These are phyloP conservation scores for Tromatobia lineatoria DNA, from an alignment of 2,888 invertebrate species.

Conservation along the genomic window DNA sequence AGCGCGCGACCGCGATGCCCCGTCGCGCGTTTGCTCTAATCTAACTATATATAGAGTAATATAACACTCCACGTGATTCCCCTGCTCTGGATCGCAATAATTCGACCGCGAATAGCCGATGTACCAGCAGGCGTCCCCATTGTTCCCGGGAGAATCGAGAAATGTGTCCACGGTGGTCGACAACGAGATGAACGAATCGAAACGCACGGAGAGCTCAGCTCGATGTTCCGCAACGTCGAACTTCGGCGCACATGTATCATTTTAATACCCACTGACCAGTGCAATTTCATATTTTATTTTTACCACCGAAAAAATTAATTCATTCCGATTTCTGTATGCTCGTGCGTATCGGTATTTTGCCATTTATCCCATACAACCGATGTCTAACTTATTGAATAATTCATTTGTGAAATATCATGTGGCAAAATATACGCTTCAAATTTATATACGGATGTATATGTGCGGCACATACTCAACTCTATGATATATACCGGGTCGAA, in stretches of 20 bases:
- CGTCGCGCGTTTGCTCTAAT: slow-evolving; percentile 43
- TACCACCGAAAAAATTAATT: slow-evolving; percentile 38
- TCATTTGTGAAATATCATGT: slow-evolving; percentile 58
- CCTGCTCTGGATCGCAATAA: slow-evolving; percentile 54
- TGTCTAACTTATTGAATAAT: slow-evolving; percentile 55
- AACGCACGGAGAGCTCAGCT: neutral
- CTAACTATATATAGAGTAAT: slow-evolving; percentile 37
- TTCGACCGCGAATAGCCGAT: slow-evolving; percentile 65
- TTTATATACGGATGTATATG: slow-evolving; percentile 1
- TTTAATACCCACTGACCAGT: neutral
- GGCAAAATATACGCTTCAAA: slow-evolving; percentile 34
- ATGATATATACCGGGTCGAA: slow-evolving; percentile 25
- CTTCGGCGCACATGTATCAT: slow-evolving; percentile 1
- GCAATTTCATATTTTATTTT: slow-evolving; percentile 30
- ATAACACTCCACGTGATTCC: slow-evolving; percentile 52
- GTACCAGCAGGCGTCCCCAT: slow-evolving; percentile 55
- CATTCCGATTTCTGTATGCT: slow-evolving; percentile 38
- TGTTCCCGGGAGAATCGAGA: slow-evolving; percentile 54
- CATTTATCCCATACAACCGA: slow-evolving; percentile 19
- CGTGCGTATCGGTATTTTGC: slow-evolving; percentile 24
- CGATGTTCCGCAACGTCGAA: slow-evolving; percentile 23
- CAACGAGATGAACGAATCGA: slow-evolving; percentile 8
- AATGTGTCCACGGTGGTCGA: slow-evolving; percentile 25
- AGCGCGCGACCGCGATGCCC: slow-evolving; percentile 71
- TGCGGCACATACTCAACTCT: neutral